Percentiles rank a stretch among this genome's conserved stretches.
Conservation (phyloP, 2,888 invertebrate species). For the Stictocephala bisonia region DNA sequence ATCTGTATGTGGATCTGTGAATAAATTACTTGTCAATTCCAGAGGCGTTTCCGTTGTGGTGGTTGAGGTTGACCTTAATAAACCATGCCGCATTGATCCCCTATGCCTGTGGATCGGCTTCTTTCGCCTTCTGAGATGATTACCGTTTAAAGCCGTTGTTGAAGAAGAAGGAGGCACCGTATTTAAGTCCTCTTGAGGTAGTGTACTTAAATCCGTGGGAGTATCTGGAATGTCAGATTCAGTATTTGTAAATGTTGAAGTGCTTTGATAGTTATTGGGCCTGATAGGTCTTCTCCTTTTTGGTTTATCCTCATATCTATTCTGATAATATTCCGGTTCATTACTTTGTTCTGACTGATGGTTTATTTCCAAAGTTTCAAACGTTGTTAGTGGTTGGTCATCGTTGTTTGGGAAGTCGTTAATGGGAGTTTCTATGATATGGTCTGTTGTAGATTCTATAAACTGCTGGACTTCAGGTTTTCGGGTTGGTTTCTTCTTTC, state of each 20-base stretch:
- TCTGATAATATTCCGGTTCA: background rate
- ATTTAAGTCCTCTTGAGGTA: conserved; percentile 28
- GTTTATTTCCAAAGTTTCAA: background rate
- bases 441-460: background rate
- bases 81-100: background rate
- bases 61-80: background rate
- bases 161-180: conserved; percentile 30
- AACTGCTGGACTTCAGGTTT: conserved; percentile 10
- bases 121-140: conserved; percentile 37
- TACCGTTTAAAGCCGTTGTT: background rate
- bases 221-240: conserved; percentile 21
- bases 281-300: conserved; percentile 19
- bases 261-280: conserved; percentile 12
- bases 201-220: conserved; percentile 17
- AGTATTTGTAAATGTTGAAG: conserved; percentile 17
- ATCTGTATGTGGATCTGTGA: conserved; percentile 19
- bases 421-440: background rate
- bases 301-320: background rate
- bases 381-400: background rate
- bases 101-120: conserved; percentile 40
- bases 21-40: background rate
- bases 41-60: conserved; percentile 21
- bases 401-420: conserved; percentile 8
- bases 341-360: background rate
- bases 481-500: conserved; percentile 18